Base-by-base conservation (phyloP, 2,113 vertebrate species). In the Terrapene triunguis region DNA sequence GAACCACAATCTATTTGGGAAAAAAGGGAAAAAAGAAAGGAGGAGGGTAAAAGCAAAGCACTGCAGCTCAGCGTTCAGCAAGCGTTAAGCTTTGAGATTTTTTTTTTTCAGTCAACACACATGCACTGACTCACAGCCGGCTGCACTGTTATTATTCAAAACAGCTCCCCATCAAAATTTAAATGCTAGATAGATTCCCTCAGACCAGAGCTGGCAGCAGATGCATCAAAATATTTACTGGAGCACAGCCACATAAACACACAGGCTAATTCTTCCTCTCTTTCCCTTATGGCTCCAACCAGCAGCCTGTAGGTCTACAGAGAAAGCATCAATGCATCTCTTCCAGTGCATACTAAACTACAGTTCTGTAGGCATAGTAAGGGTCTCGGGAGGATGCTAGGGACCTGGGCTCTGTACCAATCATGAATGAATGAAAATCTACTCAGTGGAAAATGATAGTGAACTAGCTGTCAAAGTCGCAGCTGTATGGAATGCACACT, bases 41-140 rank as follows among this genome's bases (percentile, higher is more conserved):
- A 97, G 88, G 89, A 97, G 88, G 92, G 91, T 94, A 96, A 95
- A 97, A 95, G 96, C 90, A 95, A 97, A 92, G 96, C 97, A 97
- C 98, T 97, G 98, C 98, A 97, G 98, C 98, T 96, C 90, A 83
- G 97, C 92, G 81, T 97, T 97, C 98, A 96, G 98, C 95, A 96
- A 98, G 97, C 97, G 62, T 96, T 98, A 96, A 96, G 98, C 98
- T 97, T 69, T 83, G 95, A 97, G 97, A 97, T 25, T 22, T 44
- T 76, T 65, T 94, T 51, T 94, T 94, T 96, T 96, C 97, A 98
- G 97, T 98, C 98, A 98, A 97, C 92, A 97, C 98, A 98, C 98
- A 98, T 91, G 98, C 98, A 98, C 97, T 95, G 98, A 97, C 98
- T 98, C 98, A 96, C 97, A 98, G 97, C 97, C 95, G 84, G 97